Conservation (phyloP, 2,888 invertebrate genomes). For the Meliscaeva auricollis region DNA sequence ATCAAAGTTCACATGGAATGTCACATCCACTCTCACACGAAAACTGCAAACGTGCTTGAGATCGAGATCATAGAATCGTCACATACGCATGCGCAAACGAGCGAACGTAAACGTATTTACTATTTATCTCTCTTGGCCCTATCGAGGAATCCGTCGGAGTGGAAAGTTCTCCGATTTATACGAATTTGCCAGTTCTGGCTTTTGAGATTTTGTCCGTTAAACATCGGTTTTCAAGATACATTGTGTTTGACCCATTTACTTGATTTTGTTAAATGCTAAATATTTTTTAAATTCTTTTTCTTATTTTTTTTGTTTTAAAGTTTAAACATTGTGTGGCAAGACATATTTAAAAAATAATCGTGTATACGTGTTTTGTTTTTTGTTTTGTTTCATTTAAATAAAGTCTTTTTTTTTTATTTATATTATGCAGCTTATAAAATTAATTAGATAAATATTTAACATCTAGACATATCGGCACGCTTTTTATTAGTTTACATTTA, state of each 20-base stretch:
- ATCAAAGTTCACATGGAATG: no score
- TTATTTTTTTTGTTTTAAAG: background rate
- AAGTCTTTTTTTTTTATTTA: constrained; percentile 28
- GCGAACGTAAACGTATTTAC: no score
- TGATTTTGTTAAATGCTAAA: constrained; percentile 22
- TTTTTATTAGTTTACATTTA: constrained; percentile 41
- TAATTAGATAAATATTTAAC: constrained; percentile 44
- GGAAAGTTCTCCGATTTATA: no score
- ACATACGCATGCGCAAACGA: no score
- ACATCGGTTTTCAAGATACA: background rate
- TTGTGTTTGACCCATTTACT: constrained; percentile 2
- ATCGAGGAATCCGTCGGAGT: no score
- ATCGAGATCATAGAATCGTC: no score
- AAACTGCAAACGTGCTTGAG: no score
- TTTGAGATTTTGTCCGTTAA: constrained; percentile 8
- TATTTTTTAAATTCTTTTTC: background rate
- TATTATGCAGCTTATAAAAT: constrained; percentile 54
- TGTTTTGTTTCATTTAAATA: constrained; percentile 22
- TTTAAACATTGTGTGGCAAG: constrained; percentile 44
- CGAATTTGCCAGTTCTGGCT: background rate
- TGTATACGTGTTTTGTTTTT: constrained; percentile 51
- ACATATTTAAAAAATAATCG: constrained; percentile 38
- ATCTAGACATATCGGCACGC: constrained; percentile 53
- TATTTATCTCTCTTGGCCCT: no score
- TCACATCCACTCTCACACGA: no score